Conservation (phyloP, 53 echinoderm and acorn worm species). For the Arbacia lixula region DNA sequence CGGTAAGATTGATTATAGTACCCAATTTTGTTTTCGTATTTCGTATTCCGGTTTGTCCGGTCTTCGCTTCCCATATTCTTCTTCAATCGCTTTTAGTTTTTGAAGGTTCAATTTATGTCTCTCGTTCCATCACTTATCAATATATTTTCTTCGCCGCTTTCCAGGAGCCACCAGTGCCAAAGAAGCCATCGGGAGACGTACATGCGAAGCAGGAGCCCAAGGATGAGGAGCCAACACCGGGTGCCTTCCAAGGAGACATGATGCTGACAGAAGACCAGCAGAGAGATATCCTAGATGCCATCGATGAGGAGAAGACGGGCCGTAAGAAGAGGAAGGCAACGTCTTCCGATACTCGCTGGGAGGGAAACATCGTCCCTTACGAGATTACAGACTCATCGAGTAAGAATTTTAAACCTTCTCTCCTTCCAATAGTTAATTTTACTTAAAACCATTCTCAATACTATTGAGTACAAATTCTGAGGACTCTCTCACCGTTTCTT, state of each 20-base stretch:
- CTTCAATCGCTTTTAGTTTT: too few species aligned
- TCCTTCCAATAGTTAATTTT: background rate
- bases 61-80: too few species aligned
- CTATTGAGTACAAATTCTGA: too few species aligned
- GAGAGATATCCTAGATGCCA: constrained; percentile 16
- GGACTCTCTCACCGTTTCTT: too few species aligned
- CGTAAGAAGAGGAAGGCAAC: constrained; percentile 59
- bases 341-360: constrained; percentile 41
- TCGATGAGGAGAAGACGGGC: constrained; percentile 57
- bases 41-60: too few species aligned
- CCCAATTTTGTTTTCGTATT: background rate
- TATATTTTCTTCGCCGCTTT: too few species aligned
- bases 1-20: constrained; percentile 13
- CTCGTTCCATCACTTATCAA: too few species aligned
- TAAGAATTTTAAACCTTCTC: background rate
- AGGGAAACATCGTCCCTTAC: constrained; percentile 48
- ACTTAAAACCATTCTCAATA: too few species aligned
- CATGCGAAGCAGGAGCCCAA: constrained; percentile 15
- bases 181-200: constrained; percentile 16
- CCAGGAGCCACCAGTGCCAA: constrained; percentile 23
- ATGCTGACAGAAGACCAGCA: constrained; percentile 36
- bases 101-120: too few species aligned
- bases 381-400: constrained; percentile 36
- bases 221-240: constrained; percentile 24
- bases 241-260: constrained; percentile 63